phyloP scores from a whole-genome alignment of 2,888 invertebrate genomes.

The Brassicogethes aeneus region DNA sequence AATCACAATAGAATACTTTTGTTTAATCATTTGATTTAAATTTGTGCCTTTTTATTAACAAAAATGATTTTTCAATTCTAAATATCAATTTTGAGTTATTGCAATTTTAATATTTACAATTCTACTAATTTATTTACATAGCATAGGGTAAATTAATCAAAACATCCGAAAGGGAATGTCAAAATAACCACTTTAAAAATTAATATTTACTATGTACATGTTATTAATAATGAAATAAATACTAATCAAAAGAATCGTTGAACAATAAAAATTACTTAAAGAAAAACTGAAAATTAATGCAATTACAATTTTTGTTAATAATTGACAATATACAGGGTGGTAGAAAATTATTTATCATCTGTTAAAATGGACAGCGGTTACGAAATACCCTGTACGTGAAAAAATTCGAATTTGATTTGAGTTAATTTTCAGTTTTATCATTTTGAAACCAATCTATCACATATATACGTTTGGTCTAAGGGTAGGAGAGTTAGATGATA shows the following conservation, averaged over 20 bases:
- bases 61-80: too few species aligned
- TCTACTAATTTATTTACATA: not conserved
- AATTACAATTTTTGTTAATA: too few species aligned
- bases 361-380: too few species aligned
- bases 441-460: not conserved
- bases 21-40: too few species aligned
- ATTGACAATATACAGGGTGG: too few species aligned
- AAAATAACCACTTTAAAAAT: not conserved
- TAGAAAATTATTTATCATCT: too few species aligned
- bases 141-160: not conserved
- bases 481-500: not conserved
- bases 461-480: constrained; percentile 2
- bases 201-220: not conserved
- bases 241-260: too few species aligned
- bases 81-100: too few species aligned
- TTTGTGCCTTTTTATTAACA: too few species aligned
- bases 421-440: not conserved
- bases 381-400: not conserved
- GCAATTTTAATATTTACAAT: not conserved
- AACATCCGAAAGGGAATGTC: not conserved
- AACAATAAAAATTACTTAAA: not conserved
- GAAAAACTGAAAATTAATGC: too few species aligned
- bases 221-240: too few species aligned
- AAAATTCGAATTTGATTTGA: not conserved
- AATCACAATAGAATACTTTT: too few species aligned